Evolutionary conservation across 64 coral and sea anemone genomes (phyloP).

Genomic region (Pocillopora verrucosa): DNA sequence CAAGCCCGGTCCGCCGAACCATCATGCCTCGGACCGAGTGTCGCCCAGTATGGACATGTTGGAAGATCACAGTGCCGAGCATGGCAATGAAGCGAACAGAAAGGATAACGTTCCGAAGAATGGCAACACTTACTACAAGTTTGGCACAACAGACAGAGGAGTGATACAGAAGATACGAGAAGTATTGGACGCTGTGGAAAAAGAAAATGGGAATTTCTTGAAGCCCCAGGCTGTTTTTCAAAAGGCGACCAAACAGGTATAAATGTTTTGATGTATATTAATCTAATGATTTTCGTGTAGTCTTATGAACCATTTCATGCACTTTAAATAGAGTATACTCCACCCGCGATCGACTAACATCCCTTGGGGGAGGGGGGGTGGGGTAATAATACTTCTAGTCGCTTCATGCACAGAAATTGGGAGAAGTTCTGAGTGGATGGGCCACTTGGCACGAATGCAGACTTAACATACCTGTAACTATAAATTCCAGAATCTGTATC

Average conservation of each 20-base stretch:
- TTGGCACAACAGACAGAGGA: constrained; percentile 63
- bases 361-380: background rate
- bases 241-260: constrained; percentile 11
- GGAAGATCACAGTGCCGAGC: constrained; percentile 61
- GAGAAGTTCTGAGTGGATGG: too few relatives aligned
- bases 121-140: constrained; percentile 23
- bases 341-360: too few relatives aligned
- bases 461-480: too few relatives aligned
- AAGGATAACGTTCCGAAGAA: constrained; percentile 17
- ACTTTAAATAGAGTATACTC: too few relatives aligned
- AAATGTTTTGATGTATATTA: background rate
- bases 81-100: constrained; percentile 61
- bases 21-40: constrained; percentile 50
- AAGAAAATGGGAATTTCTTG: constrained; percentile 57
- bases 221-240: constrained; percentile 46
- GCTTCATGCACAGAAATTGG: too few relatives aligned
- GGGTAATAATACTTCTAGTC: background rate
- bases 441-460: too few relatives aligned
- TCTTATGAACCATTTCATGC: too few relatives aligned
- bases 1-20: constrained; percentile 50
- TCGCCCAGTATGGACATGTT: constrained; percentile 66
- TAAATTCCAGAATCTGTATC: too few relatives aligned
- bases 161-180: constrained; percentile 90
- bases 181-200: constrained; percentile 81
- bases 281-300: too few relatives aligned